Percentiles rank a stretch among this genome's conserved stretches.
These are phyloP conservation scores for Chelonia mydas DNA, from an alignment of 2,797 vertebrate genomes.

Conservation along the genomic window DNA sequence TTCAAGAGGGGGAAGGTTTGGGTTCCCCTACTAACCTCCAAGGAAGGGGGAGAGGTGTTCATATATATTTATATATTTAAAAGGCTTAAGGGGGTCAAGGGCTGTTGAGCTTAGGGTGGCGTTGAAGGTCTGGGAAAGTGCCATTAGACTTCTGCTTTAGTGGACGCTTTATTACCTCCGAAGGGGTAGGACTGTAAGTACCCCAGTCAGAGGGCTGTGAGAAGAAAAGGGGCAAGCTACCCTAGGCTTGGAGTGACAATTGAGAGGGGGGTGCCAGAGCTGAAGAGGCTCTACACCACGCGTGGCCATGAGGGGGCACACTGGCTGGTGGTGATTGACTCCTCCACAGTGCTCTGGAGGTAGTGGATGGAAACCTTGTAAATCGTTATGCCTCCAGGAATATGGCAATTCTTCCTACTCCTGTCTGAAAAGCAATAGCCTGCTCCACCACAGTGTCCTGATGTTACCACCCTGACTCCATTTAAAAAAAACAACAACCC, in stretches of 20 bases:
- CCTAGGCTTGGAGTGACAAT: not conserved
- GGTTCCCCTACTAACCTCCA: not conserved
- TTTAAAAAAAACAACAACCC: too few relatives aligned
- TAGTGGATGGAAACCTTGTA: too few relatives aligned
- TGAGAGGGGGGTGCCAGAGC: not conserved
- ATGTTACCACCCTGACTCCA: not conserved
- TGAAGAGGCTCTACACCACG: not conserved
- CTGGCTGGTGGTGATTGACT: too few relatives aligned
- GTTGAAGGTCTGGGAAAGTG: not conserved
- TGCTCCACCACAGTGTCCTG: not conserved
- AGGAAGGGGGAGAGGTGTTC: too few relatives aligned
- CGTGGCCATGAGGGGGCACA: not conserved
- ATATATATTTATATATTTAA: too few relatives aligned
- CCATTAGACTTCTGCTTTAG: not conserved
- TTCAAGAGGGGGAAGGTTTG: not conserved
- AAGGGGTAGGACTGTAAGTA: not conserved
- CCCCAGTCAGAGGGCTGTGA: not conserved
- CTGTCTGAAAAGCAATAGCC: not conserved
- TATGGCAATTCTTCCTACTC: not conserved
- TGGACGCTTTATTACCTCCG: not conserved
- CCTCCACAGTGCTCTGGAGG: too few relatives aligned
- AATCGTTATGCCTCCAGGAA: too few relatives aligned
- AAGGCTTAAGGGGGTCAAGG: too few relatives aligned
- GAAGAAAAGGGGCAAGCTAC: not conserved
- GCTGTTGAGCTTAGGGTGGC: too few relatives aligned